Evolutionary conservation across 1,140 invertebrate species (phyloP).

Genomic region (Cecropterus lyciades): DNA sequence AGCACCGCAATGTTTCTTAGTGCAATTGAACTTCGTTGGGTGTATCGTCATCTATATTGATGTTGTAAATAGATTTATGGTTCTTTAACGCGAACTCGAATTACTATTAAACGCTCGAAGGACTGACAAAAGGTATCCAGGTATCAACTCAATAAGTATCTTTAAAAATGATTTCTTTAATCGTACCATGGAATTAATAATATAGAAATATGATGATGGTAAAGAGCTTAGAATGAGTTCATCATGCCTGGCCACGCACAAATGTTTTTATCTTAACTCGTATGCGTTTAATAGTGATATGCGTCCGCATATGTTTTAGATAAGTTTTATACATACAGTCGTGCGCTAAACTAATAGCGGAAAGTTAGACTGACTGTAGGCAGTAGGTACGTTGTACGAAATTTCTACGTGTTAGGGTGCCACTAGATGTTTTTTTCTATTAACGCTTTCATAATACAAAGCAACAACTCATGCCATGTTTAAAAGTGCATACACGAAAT

Average conservation of each 20-base stretch:
- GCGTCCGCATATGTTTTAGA: slow-evolving; percentile 4
- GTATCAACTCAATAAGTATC: no score
- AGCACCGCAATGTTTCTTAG: slow-evolving; percentile 3
- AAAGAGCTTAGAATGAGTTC: no score
- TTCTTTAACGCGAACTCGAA: neutral
- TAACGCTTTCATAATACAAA: no score
- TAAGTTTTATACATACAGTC: slow-evolving; percentile 5
- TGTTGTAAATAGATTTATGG: slow-evolving; percentile 26
- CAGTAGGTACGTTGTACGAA: neutral
- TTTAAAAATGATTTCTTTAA: no score
- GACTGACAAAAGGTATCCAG: no score
- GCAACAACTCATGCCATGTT: no score
- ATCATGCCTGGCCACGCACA: no score
- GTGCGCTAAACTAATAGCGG: neutral
- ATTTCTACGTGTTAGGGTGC: neutral
- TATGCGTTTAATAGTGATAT: neutral
- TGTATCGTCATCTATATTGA: slow-evolving; percentile 26
- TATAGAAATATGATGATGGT: no score
- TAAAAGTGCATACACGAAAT: no score
- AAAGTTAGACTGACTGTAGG: neutral
- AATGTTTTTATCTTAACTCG: neutral
- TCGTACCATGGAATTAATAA: no score
- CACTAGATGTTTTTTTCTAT: neutral
- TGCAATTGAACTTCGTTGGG: slow-evolving; percentile 5
- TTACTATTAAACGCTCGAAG: neutral